These are phyloP conservation scores for Acanthopagrus latus DNA, from an alignment of 2,797 vertebrate genomes.

Conservation along the genomic window DNA sequence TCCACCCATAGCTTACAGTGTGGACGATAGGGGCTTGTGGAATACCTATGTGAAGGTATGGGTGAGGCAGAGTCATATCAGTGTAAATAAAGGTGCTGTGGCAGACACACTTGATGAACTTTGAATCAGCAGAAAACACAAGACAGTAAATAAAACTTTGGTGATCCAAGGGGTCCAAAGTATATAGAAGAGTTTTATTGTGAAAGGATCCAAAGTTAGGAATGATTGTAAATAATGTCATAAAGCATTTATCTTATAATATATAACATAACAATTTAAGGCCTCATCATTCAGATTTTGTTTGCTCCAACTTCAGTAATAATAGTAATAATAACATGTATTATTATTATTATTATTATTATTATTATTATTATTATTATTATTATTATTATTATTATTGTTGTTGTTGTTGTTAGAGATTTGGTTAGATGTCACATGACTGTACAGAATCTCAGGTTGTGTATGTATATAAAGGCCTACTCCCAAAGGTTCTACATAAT, in stretches of 20 bases:
- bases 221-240: not conserved
- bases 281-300: not conserved
- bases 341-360: not conserved
- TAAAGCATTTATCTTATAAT: not conserved
- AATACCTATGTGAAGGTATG: slow-evolving; percentile 36
- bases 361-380: not conserved
- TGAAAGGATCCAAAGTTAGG: not conserved
- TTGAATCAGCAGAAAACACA: not conserved
- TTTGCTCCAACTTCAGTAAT: not conserved
- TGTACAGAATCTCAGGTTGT: not conserved
- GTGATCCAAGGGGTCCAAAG: not conserved
- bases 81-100: slow-evolving; percentile 23
- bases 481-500: not conserved
- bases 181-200: not conserved
- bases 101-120: not conserved
- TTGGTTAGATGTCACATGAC: not conserved
- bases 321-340: too few relatives aligned
- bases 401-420: not conserved
- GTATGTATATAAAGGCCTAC: not conserved
- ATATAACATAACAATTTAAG: too few relatives aligned
- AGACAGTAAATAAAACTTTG: not conserved
- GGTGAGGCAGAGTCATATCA: slow-evolving; percentile 9
- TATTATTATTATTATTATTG: not conserved
- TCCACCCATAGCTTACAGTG: slow-evolving; percentile 63
- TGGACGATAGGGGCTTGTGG: slow-evolving; percentile 45